Conservation (phyloP, 2,888 invertebrate genomes). For the Taenaris catops region DNA sequence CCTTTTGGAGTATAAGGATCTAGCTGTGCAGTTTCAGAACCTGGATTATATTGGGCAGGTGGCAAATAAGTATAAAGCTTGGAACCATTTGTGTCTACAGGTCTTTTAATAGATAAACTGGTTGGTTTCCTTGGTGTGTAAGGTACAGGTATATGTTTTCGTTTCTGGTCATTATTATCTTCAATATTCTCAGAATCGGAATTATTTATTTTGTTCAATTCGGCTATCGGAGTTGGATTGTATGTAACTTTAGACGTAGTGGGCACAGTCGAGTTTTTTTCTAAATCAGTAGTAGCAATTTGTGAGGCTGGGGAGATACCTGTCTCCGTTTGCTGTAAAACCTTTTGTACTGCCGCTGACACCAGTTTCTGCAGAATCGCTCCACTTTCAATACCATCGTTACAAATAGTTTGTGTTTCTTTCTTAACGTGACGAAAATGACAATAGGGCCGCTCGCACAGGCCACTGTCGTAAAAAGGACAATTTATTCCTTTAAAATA, state of each 20-base stretch:
- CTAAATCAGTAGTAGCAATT: slow-evolving; percentile 20
- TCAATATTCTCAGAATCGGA: slow-evolving; percentile 45
- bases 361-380: slow-evolving; percentile 79
- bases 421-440: slow-evolving; percentile 93
- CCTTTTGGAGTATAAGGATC: slow-evolving; percentile 68
- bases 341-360: slow-evolving; percentile 82
- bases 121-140: slow-evolving; percentile 72
- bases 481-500: slow-evolving; percentile 92
- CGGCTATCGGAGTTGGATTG: slow-evolving; percentile 83
- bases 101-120: slow-evolving; percentile 50
- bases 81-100: slow-evolving; percentile 51
- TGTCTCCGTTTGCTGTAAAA: slow-evolving; percentile 70
- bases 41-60: slow-evolving; percentile 61
- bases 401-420: slow-evolving; percentile 72
- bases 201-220: slow-evolving; percentile 71
- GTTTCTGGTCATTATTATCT: slow-evolving; percentile 52
- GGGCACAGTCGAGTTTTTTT: slow-evolving; percentile 34
- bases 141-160: slow-evolving; percentile 71
- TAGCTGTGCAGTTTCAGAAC: slow-evolving; percentile 47
- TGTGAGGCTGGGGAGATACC: slow-evolving; percentile 32
- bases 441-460: slow-evolving; percentile 94
- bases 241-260: slow-evolving; percentile 66
- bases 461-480: slow-evolving; percentile 89
- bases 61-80: slow-evolving; percentile 66
- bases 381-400: slow-evolving; percentile 65